Conservation (phyloP, 1,140 invertebrate species). For the Plectrocnemia conspersa region DNA sequence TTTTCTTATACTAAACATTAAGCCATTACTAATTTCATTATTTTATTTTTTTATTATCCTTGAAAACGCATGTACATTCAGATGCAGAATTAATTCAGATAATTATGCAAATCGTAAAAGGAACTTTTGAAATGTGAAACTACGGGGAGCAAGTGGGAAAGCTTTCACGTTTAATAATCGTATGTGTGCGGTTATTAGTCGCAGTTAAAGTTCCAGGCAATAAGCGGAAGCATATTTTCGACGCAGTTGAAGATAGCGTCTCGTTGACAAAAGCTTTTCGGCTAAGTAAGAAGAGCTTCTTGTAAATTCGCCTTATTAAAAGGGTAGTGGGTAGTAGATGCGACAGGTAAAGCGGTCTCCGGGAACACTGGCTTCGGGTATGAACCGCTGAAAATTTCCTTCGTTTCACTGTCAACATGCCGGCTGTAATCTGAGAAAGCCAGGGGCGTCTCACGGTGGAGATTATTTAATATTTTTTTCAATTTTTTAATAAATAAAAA, state of each 20-base stretch:
- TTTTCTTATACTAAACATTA: too few relatives aligned
- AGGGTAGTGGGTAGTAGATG: constrained; percentile 17
- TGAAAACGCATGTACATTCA: too few relatives aligned
- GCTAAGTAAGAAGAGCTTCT: constrained; percentile 11
- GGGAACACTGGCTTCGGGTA: constrained; percentile 14
- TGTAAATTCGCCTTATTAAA: constrained; percentile 34
- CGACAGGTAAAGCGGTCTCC: constrained; percentile 9
- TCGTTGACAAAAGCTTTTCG: constrained; percentile 11
- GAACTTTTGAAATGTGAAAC: too few relatives aligned
- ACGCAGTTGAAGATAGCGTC: constrained; percentile 15
- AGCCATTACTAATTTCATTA: too few relatives aligned
- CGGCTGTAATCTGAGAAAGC: constrained; percentile 23
- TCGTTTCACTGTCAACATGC: constrained; percentile 34
- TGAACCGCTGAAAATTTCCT: constrained; percentile 33
- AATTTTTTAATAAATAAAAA: too few relatives aligned
- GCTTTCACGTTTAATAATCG: too few relatives aligned
- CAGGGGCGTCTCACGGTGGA: constrained; percentile 13
- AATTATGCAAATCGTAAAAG: too few relatives aligned
- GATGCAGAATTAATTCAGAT: too few relatives aligned
- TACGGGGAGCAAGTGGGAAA: too few relatives aligned
- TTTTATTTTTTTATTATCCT: too few relatives aligned
- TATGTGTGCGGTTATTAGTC: too few relatives aligned
- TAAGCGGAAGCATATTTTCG: not conserved
- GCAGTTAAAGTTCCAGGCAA: too few relatives aligned
- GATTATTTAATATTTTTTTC: not conserved